Evolutionary conservation across 2,797 vertebrate species (phyloP).

Genomic region (Scyliorhinus canicula): DNA sequence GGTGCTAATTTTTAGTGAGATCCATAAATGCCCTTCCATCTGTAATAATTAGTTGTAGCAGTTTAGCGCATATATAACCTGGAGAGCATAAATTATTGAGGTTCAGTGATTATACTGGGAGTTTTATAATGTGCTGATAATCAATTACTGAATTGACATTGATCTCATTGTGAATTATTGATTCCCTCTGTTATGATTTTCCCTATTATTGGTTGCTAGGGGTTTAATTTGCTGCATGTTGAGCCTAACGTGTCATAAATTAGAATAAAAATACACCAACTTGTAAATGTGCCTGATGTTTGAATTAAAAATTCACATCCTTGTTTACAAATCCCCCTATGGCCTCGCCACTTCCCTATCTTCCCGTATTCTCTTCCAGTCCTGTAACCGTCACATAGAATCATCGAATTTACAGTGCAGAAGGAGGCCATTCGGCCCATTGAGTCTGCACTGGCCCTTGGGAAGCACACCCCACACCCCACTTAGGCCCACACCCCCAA

Average conservation of each 20-base stretch:
- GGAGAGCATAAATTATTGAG: slow-evolving; percentile 20
- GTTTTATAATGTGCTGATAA: slow-evolving; percentile 6
- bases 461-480: too few relatives aligned
- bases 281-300: background rate
- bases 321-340: background rate
- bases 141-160: slow-evolving; percentile 31
- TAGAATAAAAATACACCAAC: background rate
- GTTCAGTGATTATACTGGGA: background rate
- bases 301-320: background rate
- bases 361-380: background rate
- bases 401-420: too few relatives aligned
- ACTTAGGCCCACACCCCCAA: too few relatives aligned
- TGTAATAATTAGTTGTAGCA: slow-evolving; percentile 10
- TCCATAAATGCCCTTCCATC: slow-evolving; percentile 15
- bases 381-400: too few relatives aligned
- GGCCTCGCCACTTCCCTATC: background rate
- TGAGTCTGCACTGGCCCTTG: too few relatives aligned
- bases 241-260: background rate
- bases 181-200: background rate
- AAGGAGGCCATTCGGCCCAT: too few relatives aligned
- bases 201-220: background rate
- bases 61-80: background rate
- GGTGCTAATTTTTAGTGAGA: slow-evolving; percentile 5
- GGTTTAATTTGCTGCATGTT: background rate
- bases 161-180: slow-evolving; percentile 19